A percentile compares a stretch with the other conserved stretches of the same genome.
phyloP scores from a whole-genome alignment of 2,797 vertebrate species.

The Hemibagrus guttatus region DNA sequence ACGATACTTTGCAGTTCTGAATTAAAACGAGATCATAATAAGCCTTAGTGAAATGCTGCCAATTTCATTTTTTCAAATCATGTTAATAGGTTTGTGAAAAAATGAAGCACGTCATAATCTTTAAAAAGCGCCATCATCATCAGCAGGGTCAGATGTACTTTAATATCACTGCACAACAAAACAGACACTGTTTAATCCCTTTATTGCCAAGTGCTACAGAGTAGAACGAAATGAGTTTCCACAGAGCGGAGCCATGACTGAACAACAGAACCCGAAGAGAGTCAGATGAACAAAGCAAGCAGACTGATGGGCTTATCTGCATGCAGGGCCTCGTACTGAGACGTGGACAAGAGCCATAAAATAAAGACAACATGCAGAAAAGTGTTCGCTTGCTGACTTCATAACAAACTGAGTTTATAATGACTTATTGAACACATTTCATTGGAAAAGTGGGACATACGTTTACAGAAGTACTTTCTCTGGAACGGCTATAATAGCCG shows the following conservation, averaged over 20 bases:
- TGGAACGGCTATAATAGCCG: neutral
- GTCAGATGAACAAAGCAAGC: slow-evolving; percentile 26
- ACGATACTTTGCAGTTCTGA: neutral
- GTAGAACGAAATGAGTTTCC: slow-evolving; percentile 55
- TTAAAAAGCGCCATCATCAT: slow-evolving; percentile 27
- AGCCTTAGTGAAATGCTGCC: neutral
- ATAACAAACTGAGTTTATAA: slow-evolving; percentile 5
- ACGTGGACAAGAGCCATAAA: neutral
- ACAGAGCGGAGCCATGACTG: slow-evolving; percentile 26
- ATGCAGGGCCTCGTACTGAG: slow-evolving; percentile 8
- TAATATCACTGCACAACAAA: slow-evolving; percentile 44
- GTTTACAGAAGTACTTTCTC: neutral
- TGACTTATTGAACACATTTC: neutral
- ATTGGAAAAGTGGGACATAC: neutral
- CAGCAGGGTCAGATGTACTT: slow-evolving; percentile 25
- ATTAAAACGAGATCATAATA: slow-evolving; percentile 1
- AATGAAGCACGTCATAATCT: slow-evolving; percentile 7
- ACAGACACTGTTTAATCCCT: slow-evolving; percentile 48
- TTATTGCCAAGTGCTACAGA: slow-evolving; percentile 53
- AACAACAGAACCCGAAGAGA: slow-evolving; percentile 2
- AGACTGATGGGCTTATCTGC: slow-evolving; percentile 33
- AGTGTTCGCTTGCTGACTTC: neutral
- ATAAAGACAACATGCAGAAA: slow-evolving; percentile 9
- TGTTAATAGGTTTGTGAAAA: neutral
- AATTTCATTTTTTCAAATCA: neutral